Conservation (phyloP, 1,140 invertebrate species). For the Thalassaphorura encarpata region DNA sequence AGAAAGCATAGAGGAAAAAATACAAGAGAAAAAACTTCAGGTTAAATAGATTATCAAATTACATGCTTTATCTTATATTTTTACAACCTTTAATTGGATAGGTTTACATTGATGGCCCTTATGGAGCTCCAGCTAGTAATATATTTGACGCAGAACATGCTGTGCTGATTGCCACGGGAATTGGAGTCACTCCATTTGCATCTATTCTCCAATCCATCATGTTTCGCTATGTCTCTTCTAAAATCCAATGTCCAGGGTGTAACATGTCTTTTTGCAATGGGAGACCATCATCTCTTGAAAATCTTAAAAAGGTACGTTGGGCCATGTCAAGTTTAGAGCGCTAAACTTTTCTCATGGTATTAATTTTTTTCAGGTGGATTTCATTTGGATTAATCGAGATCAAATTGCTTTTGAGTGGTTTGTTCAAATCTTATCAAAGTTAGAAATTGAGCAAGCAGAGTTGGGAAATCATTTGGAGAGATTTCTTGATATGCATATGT, state of each 20-base stretch:
- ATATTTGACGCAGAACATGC: conserved; percentile 45
- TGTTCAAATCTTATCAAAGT: conserved; percentile 77
- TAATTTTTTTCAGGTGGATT: conserved; percentile 64
- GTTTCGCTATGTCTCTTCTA: conserved; percentile 64
- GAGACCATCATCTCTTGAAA: conserved; percentile 69
- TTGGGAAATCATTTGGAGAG: conserved; percentile 68
- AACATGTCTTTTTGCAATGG: conserved; percentile 70
- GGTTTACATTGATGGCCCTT: conserved; percentile 44
- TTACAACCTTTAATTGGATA: too few relatives aligned
- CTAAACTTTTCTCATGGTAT: not conserved
- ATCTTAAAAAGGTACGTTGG: conserved; percentile 62
- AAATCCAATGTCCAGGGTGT: conserved; percentile 75
- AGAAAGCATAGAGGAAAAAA: too few relatives aligned
- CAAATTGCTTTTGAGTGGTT: conserved; percentile 97
- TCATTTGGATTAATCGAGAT: conserved; percentile 98
- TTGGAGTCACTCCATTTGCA: conserved; percentile 50
- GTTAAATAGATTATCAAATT: too few relatives aligned
- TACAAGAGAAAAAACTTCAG: too few relatives aligned
- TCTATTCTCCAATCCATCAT: conserved; percentile 34
- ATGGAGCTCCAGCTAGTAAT: conserved; percentile 43
- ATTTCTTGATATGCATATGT: conserved; percentile 96
- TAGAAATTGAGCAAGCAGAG: conserved; percentile 90
- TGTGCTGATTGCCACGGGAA: conserved; percentile 46
- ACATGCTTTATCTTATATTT: too few relatives aligned
- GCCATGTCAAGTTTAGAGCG: not conserved